These are phyloP conservation scores for Drosophila glabriapex DNA, from an alignment of 2,888 invertebrate species.

Conservation along the genomic window DNA sequence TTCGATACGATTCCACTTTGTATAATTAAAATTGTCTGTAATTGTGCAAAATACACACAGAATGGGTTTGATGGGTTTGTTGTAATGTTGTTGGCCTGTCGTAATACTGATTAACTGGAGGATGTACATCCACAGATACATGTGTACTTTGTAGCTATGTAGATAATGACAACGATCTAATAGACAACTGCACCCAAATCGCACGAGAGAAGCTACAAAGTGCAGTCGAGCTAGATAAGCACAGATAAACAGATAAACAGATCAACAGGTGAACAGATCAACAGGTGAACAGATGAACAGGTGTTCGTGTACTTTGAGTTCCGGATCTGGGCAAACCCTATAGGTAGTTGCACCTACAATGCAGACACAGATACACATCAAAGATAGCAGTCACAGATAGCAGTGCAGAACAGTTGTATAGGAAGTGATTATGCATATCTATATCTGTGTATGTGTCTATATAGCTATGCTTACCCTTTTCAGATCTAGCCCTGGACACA, in stretches of 20 bases:
- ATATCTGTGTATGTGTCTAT: neutral
- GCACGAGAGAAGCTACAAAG: neutral
- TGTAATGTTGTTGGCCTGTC: neutral
- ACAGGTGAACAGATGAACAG: neutral
- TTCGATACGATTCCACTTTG: slow-evolving; percentile 15
- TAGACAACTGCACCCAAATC: neutral
- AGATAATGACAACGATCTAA: neutral
- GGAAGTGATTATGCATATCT: too few relatives aligned
- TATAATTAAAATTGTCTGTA: slow-evolving; percentile 5
- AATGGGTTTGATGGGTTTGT: neutral
- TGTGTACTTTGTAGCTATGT: neutral
- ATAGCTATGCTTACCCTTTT: neutral
- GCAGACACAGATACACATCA: neutral
- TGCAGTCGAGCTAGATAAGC: neutral
- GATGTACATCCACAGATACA: neutral
- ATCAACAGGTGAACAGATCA: neutral
- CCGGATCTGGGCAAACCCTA: neutral
- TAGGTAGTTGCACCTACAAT: neutral
- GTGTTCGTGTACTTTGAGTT: neutral
- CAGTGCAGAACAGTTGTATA: neutral
- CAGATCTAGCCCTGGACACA: neutral
- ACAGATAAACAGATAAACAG: neutral
- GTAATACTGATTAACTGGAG: neutral
- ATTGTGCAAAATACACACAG: neutral
- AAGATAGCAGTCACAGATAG: neutral